Evolutionary conservation across 2,888 invertebrate genomes (phyloP), one percentile per base, ranked within the genome.

Genomic region (Neocrepidodera transversa): DNA sequence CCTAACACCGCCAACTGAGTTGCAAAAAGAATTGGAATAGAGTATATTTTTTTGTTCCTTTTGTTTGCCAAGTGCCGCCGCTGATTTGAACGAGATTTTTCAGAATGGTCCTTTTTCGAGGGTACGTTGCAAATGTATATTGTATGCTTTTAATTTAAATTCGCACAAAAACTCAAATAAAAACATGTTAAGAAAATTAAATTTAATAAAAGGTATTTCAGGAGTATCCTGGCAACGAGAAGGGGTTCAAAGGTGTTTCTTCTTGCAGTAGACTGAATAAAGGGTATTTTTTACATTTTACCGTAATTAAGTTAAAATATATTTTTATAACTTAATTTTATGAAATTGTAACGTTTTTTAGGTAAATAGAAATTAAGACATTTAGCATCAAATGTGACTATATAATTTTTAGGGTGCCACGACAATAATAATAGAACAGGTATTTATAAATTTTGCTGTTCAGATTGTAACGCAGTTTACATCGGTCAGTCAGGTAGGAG

Each of bases 141-240:
- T 71, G 73, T 70, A 61, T 69, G 66, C 68, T 71, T 72, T 73
- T 72, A 68, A 73, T 73, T 70, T 70, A 50, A 62, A 66, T 62
- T 67, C 66, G 26, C 17, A 18, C 16, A 40, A 26, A 30, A 43
- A 43, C 16, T 13, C 17, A 16, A 28, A 26, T 8, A 36, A 20
- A 47, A 47, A 32, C 47, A 47, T 48, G 30, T 32, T 11, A 48
- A 48, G 32, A 32, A 48, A 48, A 48, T 48, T 48, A 32, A 48
- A 48, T 48, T 48, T 48, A 32, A 48, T 48, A 35, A 48, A 17
- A 17, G 18, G n/a, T 48, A 23, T 32, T 30, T 32, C 35, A 18
- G 10, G 3, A 8, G 14, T 32, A 32, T 32, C 35, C 48, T 11
- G 11, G n/a, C 48, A 26, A 45, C 13, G 3, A 32, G n/a, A n/a